These are phyloP conservation scores for Amazona ochrocephala DNA, from an alignment of 2,797 vertebrate species.

Conservation along the genomic window DNA sequence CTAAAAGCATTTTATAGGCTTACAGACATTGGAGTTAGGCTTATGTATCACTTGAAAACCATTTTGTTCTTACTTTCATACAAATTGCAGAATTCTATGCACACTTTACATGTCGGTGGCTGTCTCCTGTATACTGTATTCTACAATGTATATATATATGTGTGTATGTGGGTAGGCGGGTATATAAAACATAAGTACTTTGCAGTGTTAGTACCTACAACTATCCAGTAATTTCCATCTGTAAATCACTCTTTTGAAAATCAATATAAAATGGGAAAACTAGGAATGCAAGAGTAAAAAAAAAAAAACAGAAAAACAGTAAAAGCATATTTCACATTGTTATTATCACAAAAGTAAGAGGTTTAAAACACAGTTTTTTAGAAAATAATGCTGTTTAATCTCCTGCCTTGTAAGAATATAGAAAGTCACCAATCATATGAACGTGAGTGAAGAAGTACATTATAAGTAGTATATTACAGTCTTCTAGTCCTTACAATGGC, in stretches of 20 bases:
- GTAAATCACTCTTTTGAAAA: neutral
- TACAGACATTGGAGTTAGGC: neutral
- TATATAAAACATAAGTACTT: neutral
- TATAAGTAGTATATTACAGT: neutral
- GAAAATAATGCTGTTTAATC: neutral
- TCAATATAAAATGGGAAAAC: neutral
- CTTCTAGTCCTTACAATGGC: neutral
- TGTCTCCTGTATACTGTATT: neutral
- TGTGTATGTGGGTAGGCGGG: neutral
- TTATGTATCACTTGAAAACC: neutral
- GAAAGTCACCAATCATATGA: neutral
- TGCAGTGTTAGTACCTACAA: neutral
- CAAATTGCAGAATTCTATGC: neutral
- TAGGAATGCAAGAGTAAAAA: neutral
- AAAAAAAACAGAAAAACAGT: neutral
- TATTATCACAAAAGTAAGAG: neutral
- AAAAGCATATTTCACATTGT: neutral
- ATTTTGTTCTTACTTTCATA: neutral
- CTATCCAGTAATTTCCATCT: neutral
- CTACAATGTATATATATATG: neutral
- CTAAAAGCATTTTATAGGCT: neutral
- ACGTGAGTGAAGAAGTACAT: neutral
- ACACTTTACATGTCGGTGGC: neutral
- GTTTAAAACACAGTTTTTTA: neutral
- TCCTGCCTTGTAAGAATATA: neutral